Conservation (phyloP, 2,113 vertebrate species). For the Poecile atricapillus region DNA sequence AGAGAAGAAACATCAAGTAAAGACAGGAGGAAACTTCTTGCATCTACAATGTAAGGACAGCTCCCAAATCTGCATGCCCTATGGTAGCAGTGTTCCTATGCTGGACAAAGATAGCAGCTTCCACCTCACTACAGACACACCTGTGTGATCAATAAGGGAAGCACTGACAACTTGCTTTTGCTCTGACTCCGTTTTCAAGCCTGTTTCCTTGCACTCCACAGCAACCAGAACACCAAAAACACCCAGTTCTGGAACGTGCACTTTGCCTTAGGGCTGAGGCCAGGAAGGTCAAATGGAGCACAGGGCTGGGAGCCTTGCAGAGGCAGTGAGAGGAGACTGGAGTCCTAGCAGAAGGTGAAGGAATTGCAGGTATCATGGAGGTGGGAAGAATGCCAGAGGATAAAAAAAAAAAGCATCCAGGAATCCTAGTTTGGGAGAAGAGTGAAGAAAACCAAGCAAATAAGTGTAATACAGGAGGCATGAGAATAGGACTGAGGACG, state of each 20-base stretch:
- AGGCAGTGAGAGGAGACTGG: background rate
- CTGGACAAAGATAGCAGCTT: background rate
- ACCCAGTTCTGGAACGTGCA: background rate
- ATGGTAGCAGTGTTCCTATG: background rate
- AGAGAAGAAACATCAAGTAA: background rate
- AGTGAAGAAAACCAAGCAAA: background rate
- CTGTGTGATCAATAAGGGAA: background rate
- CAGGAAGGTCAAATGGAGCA: background rate
- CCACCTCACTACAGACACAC: background rate
- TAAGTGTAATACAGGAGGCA: background rate
- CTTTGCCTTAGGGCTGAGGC: background rate
- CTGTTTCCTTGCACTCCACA: background rate
- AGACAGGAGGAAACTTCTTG: background rate
- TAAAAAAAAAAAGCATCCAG: background rate
- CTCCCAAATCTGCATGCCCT: background rate
- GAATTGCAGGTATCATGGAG: background rate
- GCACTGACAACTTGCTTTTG: background rate
- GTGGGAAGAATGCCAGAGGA: background rate
- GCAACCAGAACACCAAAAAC: background rate
- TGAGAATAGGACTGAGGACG: background rate
- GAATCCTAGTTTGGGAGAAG: background rate
- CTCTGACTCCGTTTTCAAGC: background rate
- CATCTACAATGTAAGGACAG: background rate
- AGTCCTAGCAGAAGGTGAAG: background rate
- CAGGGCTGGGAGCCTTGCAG: background rate